Percentiles rank a stretch among this genome's conserved stretches.
phyloP scores from a whole-genome alignment of 2,888 invertebrate genomes.

The Phrixothrix hirtus region DNA sequence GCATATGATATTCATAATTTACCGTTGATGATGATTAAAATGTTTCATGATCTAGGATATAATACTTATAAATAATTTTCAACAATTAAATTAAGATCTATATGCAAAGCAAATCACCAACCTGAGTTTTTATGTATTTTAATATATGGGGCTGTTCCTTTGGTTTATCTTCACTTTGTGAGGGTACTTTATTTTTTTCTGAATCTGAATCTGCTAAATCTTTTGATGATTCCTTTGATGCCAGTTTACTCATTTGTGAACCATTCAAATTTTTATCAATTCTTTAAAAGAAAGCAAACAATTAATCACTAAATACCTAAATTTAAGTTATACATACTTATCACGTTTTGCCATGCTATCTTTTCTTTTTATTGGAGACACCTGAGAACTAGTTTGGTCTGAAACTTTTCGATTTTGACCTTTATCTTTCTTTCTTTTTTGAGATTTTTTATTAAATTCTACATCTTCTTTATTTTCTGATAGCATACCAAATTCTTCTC shows the following conservation, averaged over 20 bases:
- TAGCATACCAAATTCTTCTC: slow-evolving; percentile 77
- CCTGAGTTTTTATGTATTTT: slow-evolving; percentile 78
- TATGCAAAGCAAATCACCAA: slow-evolving; percentile 29
- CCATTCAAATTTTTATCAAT: slow-evolving; percentile 60
- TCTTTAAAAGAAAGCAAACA: slow-evolving; percentile 46
- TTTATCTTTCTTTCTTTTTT: slow-evolving; percentile 60
- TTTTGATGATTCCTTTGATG: slow-evolving; percentile 59
- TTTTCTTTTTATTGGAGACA: slow-evolving; percentile 77
- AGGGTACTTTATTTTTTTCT: slow-evolving; percentile 49
- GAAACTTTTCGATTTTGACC: slow-evolving; percentile 72
- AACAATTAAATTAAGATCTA: no score
- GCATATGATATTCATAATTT: no score
- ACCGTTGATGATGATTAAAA: no score
- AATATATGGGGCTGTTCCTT: slow-evolving; percentile 71
- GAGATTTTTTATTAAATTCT: slow-evolving; percentile 60
- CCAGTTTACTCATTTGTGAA: slow-evolving; percentile 57
- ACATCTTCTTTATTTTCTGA: slow-evolving; percentile 56
- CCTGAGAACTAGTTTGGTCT: slow-evolving; percentile 77
- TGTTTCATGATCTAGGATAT: no score
- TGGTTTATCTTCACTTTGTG: slow-evolving; percentile 53
- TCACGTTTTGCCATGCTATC: slow-evolving; percentile 74
- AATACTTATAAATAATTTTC: no score
- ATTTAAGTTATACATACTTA: slow-evolving; percentile 60
- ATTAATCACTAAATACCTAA: no score
- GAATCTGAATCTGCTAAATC: slow-evolving; percentile 60